These are phyloP conservation scores for Drosophila tristis DNA, from an alignment of 1,140 invertebrate genomes.

Conservation along the genomic window DNA sequence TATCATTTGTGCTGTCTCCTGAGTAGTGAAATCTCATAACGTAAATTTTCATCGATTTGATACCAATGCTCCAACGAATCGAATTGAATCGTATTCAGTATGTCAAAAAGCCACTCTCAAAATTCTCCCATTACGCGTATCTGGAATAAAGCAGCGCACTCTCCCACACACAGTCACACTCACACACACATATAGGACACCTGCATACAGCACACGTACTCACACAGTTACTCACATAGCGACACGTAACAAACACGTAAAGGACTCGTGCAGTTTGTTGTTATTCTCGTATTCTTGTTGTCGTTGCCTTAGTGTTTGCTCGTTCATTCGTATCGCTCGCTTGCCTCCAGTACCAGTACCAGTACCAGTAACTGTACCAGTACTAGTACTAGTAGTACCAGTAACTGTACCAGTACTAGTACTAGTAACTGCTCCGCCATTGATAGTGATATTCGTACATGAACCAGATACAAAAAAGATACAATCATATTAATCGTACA, in stretches of 20 bases:
- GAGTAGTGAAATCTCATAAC: constrained; percentile 84
- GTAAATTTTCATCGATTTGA: constrained; percentile 83
- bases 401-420: background rate
- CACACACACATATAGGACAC: constrained; percentile 19
- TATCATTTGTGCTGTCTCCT: constrained; percentile 76
- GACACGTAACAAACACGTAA: constrained; percentile 24
- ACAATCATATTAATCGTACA: constrained; percentile 4
- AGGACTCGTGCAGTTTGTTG: constrained; percentile 63
- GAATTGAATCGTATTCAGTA: constrained; percentile 41
- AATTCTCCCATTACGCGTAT: constrained; percentile 57
- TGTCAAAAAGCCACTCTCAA: constrained; percentile 52
- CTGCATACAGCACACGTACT: constrained; percentile 35
- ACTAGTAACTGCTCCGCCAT: constrained; percentile 20
- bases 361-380: background rate
- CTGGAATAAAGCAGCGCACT: constrained; percentile 52
- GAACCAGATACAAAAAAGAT: constrained; percentile 5
- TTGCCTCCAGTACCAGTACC: constrained; percentile 72
- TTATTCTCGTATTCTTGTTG: constrained; percentile 55
- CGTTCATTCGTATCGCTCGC: constrained; percentile 62
- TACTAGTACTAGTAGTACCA: constrained; percentile 12
- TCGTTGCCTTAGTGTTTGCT: constrained; percentile 62
- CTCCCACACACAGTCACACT: constrained; percentile 29
- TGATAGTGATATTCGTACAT: constrained; percentile 15
- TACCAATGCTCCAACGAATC: constrained; percentile 35
- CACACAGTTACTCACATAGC: constrained; percentile 7